Percentiles rank a stretch among this genome's conserved stretches.
Evolutionary conservation across 2,113 vertebrate genomes (phyloP).

Genomic region (Bostrychus sinensis): DNA sequence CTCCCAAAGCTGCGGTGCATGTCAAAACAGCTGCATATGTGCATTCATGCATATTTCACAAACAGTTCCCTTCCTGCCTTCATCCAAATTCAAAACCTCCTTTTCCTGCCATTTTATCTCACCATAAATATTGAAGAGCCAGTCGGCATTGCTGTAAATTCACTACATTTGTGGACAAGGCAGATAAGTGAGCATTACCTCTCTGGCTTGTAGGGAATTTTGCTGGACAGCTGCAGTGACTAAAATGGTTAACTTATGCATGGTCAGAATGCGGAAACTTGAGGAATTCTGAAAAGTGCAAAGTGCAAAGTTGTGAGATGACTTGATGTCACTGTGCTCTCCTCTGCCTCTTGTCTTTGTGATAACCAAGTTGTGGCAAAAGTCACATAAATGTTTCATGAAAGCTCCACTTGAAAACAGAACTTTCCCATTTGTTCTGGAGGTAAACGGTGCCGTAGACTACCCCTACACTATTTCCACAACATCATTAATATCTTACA

Average conservation of each 20-base stretch:
- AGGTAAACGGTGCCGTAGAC: slow-evolving; percentile 32
- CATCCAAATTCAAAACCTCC: slow-evolving; percentile 29
- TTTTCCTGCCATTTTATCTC: slow-evolving; percentile 53
- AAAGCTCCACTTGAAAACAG: slow-evolving; percentile 46
- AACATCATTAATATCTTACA: slow-evolving; percentile 48
- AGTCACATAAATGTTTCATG: slow-evolving; percentile 70
- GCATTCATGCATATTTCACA: slow-evolving; percentile 62
- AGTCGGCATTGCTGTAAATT: slow-evolving; percentile 56
- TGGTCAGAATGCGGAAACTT: slow-evolving; percentile 29
- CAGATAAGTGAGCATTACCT: slow-evolving; percentile 67
- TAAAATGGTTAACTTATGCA: slow-evolving; percentile 50
- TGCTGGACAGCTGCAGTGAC: slow-evolving; percentile 46
- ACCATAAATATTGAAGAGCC: slow-evolving; percentile 68
- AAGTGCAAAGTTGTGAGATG: slow-evolving; percentile 29
- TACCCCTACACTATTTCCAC: slow-evolving; percentile 39
- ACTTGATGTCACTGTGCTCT: slow-evolving; percentile 23
- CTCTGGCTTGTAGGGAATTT: slow-evolving; percentile 32
- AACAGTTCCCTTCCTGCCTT: slow-evolving; percentile 14
- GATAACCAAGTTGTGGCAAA: slow-evolving; percentile 34
- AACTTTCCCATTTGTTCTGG: slow-evolving; percentile 69
- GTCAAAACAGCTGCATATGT: slow-evolving; percentile 40
- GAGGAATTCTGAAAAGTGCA: slow-evolving; percentile 32
- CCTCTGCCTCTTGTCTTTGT: slow-evolving; percentile 12
- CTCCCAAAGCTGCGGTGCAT: slow-evolving; percentile 9
- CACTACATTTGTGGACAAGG: slow-evolving; percentile 61